Evolutionary conservation across 2,888 invertebrate species (phyloP).

Genomic region (Ametastegia equiseti): DNA sequence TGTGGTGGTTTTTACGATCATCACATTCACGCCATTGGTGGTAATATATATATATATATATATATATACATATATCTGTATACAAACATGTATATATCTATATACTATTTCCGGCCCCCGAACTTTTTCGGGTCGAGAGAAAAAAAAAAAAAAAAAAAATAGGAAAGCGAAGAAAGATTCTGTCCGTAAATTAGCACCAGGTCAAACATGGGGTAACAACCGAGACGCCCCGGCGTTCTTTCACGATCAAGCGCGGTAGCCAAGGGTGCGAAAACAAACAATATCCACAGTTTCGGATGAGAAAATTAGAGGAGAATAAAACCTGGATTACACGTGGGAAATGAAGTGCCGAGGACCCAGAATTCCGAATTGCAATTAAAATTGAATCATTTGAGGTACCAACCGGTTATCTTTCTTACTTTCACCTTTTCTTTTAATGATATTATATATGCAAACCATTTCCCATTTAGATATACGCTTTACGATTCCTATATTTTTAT

Average conservation of each 20-base stretch:
- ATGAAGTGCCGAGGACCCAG: not conserved
- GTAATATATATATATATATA: not conserved
- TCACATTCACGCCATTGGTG: slow-evolving; percentile 6
- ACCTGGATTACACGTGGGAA: not conserved
- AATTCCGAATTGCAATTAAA: not conserved
- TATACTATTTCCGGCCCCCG: not conserved
- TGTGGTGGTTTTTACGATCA: slow-evolving; percentile 11
- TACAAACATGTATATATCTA: not conserved
- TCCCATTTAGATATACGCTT: no score
- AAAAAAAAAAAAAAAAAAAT: no score
- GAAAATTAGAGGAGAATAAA: not conserved
- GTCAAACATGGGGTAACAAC: slow-evolving; percentile 5
- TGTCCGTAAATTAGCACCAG: slow-evolving; percentile 22
- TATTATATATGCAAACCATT: no score
- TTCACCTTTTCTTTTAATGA: not conserved
- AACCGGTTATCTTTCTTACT: not conserved
- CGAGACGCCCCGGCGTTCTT: slow-evolving; percentile 17
- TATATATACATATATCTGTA: not conserved
- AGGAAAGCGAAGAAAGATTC: not conserved
- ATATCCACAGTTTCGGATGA: not conserved
- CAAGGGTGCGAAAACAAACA: not conserved
- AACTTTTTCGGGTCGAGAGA: not conserved
- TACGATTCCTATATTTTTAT: no score
- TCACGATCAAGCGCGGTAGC: not conserved
- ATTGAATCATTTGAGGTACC: not conserved